Conservation (phyloP, 2,113 vertebrate species). For the Elgaria multicarinata region DNA sequence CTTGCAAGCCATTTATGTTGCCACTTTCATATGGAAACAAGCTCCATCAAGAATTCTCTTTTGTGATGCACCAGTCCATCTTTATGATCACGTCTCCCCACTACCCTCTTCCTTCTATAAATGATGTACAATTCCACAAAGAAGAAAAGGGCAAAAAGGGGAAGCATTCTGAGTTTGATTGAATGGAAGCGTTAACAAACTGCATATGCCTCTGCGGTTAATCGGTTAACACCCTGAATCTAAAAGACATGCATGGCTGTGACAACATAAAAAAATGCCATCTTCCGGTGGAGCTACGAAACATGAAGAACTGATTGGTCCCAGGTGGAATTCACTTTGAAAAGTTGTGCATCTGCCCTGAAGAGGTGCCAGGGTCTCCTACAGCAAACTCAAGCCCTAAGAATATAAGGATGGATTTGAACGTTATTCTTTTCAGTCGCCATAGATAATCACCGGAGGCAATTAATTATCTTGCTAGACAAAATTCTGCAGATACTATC, state of each 20-base stretch:
- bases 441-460: too few relatives aligned
- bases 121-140: slow-evolving; percentile 70
- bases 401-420: too few relatives aligned
- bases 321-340: neutral
- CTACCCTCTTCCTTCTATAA: slow-evolving; percentile 71
- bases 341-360: neutral
- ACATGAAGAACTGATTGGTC: neutral
- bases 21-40: slow-evolving; percentile 86
- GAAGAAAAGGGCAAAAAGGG: slow-evolving; percentile 63
- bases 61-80: slow-evolving; percentile 78
- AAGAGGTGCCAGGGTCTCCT: too few relatives aligned
- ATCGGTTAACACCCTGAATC: slow-evolving; percentile 33
- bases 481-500: too few relatives aligned
- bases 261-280: neutral
- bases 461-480: too few relatives aligned
- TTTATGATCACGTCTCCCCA: slow-evolving; percentile 73
- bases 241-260: neutral
- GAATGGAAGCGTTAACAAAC: slow-evolving; percentile 67
- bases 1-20: slow-evolving; percentile 80
- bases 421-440: too few relatives aligned
- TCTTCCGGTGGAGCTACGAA: neutral
- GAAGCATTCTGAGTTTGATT: slow-evolving; percentile 60
- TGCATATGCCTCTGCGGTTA: slow-evolving; percentile 47
- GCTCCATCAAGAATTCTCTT: slow-evolving; percentile 80
- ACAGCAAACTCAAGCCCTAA: neutral